Evolutionary conservation across 2,888 invertebrate genomes (phyloP).

Genomic region (Microctonus aethiopoides): DNA sequence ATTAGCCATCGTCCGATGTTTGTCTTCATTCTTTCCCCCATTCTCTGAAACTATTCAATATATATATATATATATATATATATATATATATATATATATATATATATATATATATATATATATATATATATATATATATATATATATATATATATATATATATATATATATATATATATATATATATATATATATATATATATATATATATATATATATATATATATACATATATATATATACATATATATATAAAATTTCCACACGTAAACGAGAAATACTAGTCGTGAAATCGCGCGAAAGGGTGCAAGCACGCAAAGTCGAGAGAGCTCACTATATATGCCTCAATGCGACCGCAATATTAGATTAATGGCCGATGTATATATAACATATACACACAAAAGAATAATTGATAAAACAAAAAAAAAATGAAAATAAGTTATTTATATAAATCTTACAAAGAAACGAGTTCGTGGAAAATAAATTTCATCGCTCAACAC

Average conservation of each 20-base stretch:
- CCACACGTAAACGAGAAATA: constrained; percentile 6
- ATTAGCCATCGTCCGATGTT: constrained; percentile 46
- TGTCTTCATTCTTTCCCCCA: constrained; percentile 36
- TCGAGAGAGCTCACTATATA: constrained; percentile 45
- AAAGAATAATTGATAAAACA: neutral
- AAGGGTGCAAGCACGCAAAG: constrained; percentile 52
- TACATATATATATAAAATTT: constrained; percentile 10
- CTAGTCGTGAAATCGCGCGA: constrained; percentile 24
- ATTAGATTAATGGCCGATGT: constrained; percentile 59
- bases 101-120: constrained; percentile 23
- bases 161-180: constrained; percentile 23
- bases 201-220: constrained; percentile 20
- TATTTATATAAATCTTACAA: neutral
- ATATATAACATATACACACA: constrained; percentile 41
- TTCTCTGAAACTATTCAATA: constrained; percentile 8
- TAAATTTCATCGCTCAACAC: neutral
- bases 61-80: constrained; percentile 22
- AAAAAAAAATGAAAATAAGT: too few species aligned
- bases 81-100: constrained; percentile 20
- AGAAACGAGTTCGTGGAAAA: neutral
- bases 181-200: constrained; percentile 24
- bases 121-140: constrained; percentile 24
- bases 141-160: constrained; percentile 20
- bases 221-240: constrained; percentile 19
- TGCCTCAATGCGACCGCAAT: constrained; percentile 51